phyloP scores from a whole-genome alignment of 1,140 invertebrate species.

The Tachypleus tridentatus region DNA sequence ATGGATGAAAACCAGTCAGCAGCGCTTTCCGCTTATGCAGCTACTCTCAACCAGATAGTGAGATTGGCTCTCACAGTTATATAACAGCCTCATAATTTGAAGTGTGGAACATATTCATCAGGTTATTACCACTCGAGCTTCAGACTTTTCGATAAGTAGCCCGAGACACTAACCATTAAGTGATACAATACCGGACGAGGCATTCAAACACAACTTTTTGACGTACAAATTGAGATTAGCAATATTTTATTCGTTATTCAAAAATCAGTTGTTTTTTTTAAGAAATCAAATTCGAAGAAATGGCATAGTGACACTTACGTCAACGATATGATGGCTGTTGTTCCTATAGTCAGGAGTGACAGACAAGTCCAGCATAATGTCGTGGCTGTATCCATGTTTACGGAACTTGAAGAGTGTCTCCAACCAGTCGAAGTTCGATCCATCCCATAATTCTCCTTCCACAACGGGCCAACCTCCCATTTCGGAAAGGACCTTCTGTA shows the following conservation, averaged over 20 bases:
- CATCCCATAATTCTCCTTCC: slow-evolving; percentile 60
- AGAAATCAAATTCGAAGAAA: no score
- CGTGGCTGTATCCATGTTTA: slow-evolving; percentile 64
- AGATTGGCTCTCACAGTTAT: no score
- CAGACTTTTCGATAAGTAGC: no score
- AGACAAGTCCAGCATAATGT: slow-evolving; percentile 86
- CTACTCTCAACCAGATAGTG: no score
- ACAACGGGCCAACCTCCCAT: slow-evolving; percentile 85
- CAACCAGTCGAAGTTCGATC: slow-evolving; percentile 59
- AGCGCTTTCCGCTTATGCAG: no score
- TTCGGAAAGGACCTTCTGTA: slow-evolving; percentile 53
- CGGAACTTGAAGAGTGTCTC: slow-evolving; percentile 68
- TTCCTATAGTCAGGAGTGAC: slow-evolving; percentile 84
- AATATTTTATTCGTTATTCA: slow-evolving; percentile 12
- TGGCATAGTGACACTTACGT: slow-evolving; percentile 48
- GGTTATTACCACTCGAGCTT: no score
- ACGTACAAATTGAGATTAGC: neutral
- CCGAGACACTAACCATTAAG: no score
- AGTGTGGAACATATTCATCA: no score
- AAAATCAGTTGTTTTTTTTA: slow-evolving; percentile 4
- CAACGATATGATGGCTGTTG: slow-evolving; percentile 59
- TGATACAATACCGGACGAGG: no score
- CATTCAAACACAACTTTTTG: no score
- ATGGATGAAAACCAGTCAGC: no score
- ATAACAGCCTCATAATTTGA: no score